phyloP scores from a whole-genome alignment of 2,888 invertebrate genomes.

The Neoitamus cyanurus region DNA sequence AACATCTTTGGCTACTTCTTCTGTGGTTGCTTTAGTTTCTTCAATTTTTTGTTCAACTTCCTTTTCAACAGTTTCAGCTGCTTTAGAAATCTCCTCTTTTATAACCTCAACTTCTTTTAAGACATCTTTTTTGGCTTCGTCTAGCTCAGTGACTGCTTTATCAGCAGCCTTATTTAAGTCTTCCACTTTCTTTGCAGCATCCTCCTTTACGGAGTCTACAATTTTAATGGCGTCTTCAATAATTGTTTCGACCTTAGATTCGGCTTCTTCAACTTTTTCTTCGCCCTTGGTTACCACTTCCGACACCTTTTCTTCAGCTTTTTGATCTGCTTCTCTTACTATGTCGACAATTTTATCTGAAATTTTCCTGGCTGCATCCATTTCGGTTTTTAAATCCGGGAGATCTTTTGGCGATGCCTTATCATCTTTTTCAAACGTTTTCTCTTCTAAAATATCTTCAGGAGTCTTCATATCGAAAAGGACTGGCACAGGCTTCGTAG shows the following conservation, averaged over 20 bases:
- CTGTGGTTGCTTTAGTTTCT: background rate
- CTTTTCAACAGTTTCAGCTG: constrained; percentile 45
- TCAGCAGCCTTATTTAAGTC: constrained; percentile 46
- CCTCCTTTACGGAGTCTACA: constrained; percentile 47
- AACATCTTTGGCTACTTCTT: background rate
- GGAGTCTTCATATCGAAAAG: constrained; percentile 47
- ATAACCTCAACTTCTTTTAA: constrained; percentile 9
- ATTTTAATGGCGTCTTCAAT: constrained; percentile 41
- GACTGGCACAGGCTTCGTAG: background rate
- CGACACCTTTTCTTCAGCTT: constrained; percentile 38
- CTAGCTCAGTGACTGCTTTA: background rate
- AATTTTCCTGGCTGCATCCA: background rate
- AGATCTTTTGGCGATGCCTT: background rate
- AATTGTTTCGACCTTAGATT: background rate
- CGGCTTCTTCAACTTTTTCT: background rate
- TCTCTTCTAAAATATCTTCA: background rate
- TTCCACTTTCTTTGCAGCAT: background rate
- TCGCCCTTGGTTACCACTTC: background rate
- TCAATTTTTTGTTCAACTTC: background rate
- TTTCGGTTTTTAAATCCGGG: background rate
- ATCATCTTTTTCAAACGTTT: background rate
- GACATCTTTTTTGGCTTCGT: background rate
- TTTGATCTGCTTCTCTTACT: constrained; percentile 47
- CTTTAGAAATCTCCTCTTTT: constrained; percentile 53
- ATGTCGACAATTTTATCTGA: background rate